Base-by-base conservation (phyloP, 2,113 vertebrate species). In the Amblyopsis rosae region DNA sequence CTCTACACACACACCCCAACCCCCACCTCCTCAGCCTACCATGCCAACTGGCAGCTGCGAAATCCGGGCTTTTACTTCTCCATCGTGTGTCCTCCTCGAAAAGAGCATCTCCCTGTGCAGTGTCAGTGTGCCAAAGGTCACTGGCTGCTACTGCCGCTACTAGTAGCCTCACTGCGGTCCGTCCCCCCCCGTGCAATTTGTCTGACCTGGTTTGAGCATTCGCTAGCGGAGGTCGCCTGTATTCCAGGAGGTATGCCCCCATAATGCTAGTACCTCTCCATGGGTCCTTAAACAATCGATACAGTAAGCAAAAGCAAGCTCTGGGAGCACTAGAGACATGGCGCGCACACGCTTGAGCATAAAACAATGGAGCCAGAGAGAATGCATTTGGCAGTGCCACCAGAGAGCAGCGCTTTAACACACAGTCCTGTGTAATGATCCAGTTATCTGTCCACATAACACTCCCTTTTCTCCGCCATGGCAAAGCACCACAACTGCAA, bases 111-210 rank as follows among this genome's bases (percentile, higher is more conserved):
- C 69, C 70, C 79, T 74, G 65, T 80, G 81, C 35, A 67, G 73
- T 19, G 19, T 80, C 72, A 87, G 77, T 91, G 72, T 80, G 82
- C 80, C 64, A 91, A 90, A 90, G 87, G 88, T 87, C 84, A 81
- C 47, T n/a, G 62, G 49, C 77, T 81, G 73, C 78, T 82, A 61
- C 17, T 6, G 32, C 53, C n/a, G 4, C 32, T 4, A 12, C 55
- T 26, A 26, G 26, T 8, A 11, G n/a, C 65, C 47, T 32, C 63
- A 70, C 11, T 15, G 10, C 60, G 62, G 60, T 13, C 16, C 48
- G 61, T 60, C 62, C 73, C 72, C 65, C 47, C 45, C 65, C 58
- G 51, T 70, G 66, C 72, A 76, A 73, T 81, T 82, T 81, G 81
- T 83, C 67, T 86, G 76, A 81, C 74, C 82, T 75, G 82, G 62